Evolutionary conservation across 2,888 invertebrate species (phyloP), one percentile per base, ranked within the genome.

Genomic region (Melieria omissa): DNA sequence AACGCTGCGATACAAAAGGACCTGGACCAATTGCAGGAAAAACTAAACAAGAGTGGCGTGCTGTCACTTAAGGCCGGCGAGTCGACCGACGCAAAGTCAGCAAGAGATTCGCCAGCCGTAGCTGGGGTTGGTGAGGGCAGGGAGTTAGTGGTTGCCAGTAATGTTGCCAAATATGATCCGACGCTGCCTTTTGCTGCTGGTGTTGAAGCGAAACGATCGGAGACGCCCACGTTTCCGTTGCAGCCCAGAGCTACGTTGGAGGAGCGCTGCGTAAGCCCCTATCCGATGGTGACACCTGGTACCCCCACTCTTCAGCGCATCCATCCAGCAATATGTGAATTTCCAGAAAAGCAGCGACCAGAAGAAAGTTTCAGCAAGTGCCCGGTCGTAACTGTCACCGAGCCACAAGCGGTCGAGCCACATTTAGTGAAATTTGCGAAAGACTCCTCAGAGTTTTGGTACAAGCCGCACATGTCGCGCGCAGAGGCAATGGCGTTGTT

Each of bases 361-460:
- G 29, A 29, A 29, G 29, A 29, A 9, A 52, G 8, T 10, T 42
- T 46, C 16, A 63, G 12, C 29, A 29, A n/a, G 12, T 49, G 3
- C n/a, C 9, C 8, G 8, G 8, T 8, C 46, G 60, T 29, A 64
- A 5, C 14, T 52, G 42, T 12, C 3, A 65, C 4, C 41, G 44
- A 29, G 0, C 91, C 92, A 12, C 93, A 93, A 71, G 95, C 96
- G 87, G 95, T 96, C 72, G 94, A 95, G 63, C 93, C 94, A 7
- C 95, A 93, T 79, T 92, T 96, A 82, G 96, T 96, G 58, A 80
- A 81, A 63, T 82, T 98, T 88, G 98, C 97, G 5, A 91, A 95
- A 72, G 98, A 98, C 88, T 97, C 96, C 76, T 96, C 93, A 77
- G 94, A 95, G 86, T 98, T 92, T 88, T 99, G 99, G 99, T 99